phyloP scores from a whole-genome alignment of 2,113 vertebrate species.

The Halichoeres trimaculatus region DNA sequence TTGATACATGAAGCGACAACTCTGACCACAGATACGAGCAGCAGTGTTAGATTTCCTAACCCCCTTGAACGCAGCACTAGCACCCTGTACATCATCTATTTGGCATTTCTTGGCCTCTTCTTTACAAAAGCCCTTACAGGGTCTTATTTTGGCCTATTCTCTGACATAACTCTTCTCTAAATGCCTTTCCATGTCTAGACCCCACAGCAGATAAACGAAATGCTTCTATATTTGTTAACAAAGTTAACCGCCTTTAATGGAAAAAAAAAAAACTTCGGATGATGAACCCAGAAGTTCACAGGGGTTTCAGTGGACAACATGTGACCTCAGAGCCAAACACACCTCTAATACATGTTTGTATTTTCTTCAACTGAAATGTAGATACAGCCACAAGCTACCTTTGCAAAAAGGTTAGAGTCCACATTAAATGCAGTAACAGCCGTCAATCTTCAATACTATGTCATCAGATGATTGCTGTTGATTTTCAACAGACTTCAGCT shows the following conservation, averaged over 20 bases:
- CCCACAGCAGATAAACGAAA: background rate
- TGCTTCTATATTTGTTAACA: background rate
- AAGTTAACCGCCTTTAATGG: background rate
- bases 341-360: background rate
- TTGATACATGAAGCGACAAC: background rate
- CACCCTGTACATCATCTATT: conserved; percentile 11
- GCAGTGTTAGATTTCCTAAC: background rate
- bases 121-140: background rate
- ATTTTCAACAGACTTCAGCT: too few species aligned
- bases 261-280: too few species aligned
- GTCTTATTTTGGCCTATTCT: background rate
- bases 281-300: background rate
- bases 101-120: background rate
- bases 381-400: background rate
- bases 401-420: background rate
- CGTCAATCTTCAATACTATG: background rate
- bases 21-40: background rate
- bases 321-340: background rate
- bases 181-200: background rate
- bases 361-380: background rate
- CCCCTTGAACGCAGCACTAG: conserved; percentile 17
- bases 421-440: background rate
- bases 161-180: too few species aligned
- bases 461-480: too few species aligned
- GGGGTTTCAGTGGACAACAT: background rate